Conservation (phyloP, 2,888 invertebrate genomes). For the Trichopria drosophilae region DNA sequence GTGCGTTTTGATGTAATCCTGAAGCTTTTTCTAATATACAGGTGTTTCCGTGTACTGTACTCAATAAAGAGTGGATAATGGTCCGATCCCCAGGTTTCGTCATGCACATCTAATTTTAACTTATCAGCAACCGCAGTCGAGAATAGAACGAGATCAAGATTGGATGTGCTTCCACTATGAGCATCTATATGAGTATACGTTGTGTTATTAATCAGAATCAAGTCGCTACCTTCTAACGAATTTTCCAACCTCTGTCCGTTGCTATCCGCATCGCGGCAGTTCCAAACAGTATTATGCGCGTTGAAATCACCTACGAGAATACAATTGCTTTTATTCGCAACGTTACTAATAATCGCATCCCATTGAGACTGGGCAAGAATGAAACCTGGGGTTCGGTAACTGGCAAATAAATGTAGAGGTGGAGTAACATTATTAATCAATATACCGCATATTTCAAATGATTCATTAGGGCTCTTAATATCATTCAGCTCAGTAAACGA, state of each 20-base stretch:
- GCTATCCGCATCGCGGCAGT: slow-evolving; percentile 11
- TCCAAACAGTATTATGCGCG: slow-evolving; percentile 16
- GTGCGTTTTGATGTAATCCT: background rate
- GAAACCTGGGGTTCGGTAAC: slow-evolving; percentile 17
- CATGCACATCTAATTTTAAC: background rate
- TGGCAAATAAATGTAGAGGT: slow-evolving; percentile 6
- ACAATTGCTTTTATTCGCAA: background rate
- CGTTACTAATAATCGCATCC: slow-evolving; percentile 9
- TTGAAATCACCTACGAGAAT: slow-evolving; percentile 23
- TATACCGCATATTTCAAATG: slow-evolving; percentile 16
- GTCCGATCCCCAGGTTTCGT: slow-evolving; percentile 14
- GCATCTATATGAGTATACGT: slow-evolving; percentile 10
- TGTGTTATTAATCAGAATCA: slow-evolving; percentile 17
- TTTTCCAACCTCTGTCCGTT: slow-evolving; percentile 9
- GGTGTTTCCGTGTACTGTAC: background rate
- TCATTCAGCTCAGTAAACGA: slow-evolving; percentile 2
- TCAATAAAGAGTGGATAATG: slow-evolving; percentile 5
- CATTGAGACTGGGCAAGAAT: slow-evolving; percentile 11
- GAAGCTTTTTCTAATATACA: slow-evolving; percentile 9
- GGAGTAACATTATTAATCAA: slow-evolving; percentile 9
- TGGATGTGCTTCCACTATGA: slow-evolving; percentile 4
- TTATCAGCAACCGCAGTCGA: slow-evolving; percentile 1
- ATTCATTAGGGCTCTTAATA: background rate
- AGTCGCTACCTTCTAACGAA: slow-evolving; percentile 5
- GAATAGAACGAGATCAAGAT: slow-evolving; percentile 10